A percentile compares a stretch with the other conserved stretches of the same genome.
Evolutionary conservation across 2,888 invertebrate genomes (phyloP).

Genomic region (Microdon myrmicae): DNA sequence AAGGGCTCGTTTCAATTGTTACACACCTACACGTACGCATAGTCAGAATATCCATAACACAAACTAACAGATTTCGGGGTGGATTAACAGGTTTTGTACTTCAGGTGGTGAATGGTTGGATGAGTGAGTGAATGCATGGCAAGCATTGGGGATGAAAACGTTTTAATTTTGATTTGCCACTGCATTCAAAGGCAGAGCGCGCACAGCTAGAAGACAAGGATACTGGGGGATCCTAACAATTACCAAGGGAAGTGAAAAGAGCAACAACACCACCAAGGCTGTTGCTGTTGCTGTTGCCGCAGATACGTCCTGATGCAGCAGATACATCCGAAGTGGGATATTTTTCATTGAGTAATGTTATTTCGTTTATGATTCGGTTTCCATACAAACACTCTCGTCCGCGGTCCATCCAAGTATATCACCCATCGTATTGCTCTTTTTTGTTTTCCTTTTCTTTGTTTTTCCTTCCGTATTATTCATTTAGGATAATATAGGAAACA

Average conservation of each 20-base stretch:
- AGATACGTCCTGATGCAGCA: neutral
- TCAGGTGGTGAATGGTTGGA: neutral
- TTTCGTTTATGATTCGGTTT: constrained; percentile 38
- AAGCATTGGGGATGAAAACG: constrained; percentile 40
- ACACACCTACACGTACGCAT: constrained; percentile 16
- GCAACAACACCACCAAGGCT: constrained; percentile 40
- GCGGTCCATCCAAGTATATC: too few relatives aligned
- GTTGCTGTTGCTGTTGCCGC: constrained; percentile 26
- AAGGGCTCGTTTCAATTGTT: constrained; percentile 24
- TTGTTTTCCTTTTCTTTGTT: constrained; percentile 7
- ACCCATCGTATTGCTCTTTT: constrained; percentile 6
- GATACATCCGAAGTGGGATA: constrained; percentile 40
- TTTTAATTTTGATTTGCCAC: constrained; percentile 51
- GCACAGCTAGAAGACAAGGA: constrained; percentile 35
- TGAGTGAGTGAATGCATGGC: neutral
- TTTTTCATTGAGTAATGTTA: constrained; percentile 51
- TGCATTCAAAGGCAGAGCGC: constrained; percentile 43
- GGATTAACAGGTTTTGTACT: constrained; percentile 9
- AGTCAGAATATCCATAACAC: constrained; percentile 1
- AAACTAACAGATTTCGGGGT: neutral
- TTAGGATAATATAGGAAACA: constrained; percentile 32
- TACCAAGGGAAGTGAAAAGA: constrained; percentile 39
- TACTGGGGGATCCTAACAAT: constrained; percentile 29
- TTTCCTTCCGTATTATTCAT: constrained; percentile 17
- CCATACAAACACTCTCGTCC: constrained; percentile 21